Evolutionary conservation across 1,140 invertebrate genomes (phyloP).

Genomic region (Episyrphus balteatus): DNA sequence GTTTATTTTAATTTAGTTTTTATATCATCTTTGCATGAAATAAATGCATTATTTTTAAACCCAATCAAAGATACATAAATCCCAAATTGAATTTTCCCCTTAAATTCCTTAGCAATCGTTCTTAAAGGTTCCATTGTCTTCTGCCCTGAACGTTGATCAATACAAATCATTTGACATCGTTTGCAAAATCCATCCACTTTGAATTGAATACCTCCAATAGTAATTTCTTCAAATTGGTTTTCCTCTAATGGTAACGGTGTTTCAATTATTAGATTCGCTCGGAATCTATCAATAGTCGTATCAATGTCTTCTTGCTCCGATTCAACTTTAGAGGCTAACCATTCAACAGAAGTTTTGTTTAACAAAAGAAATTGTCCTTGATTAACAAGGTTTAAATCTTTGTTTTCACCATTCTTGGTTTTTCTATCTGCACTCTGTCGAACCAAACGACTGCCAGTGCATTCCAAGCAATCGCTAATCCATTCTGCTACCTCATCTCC

Average conservation of each 20-base stretch:
- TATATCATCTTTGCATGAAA: constrained; percentile 2
- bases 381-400: constrained; percentile 64
- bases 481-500: constrained; percentile 66
- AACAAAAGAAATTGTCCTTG: constrained; percentile 81
- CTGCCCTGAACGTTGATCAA: constrained; percentile 71
- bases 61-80: constrained; percentile 47
- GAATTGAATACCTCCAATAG: constrained; percentile 47
- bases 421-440: constrained; percentile 45
- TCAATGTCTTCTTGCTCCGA: constrained; percentile 39
- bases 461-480: constrained; percentile 55
- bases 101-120: constrained; percentile 60
- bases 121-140: constrained; percentile 75
- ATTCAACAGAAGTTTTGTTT: constrained; percentile 61
- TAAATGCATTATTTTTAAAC: not conserved
- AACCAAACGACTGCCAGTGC: constrained; percentile 56
- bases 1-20: constrained; percentile 1
- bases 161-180: constrained; percentile 89
- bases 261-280: constrained; percentile 56
- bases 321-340: constrained; percentile 50
- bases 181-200: constrained; percentile 67
- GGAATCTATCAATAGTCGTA: constrained; percentile 50
- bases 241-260: constrained; percentile 59
- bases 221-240: constrained; percentile 54
- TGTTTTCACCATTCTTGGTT: constrained; percentile 15
- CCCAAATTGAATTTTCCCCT: constrained; percentile 67